Evolutionary conservation across 2,888 invertebrate species (phyloP), one percentile per base, ranked within the genome.

Genomic region (Eremobia ochroleuca): DNA sequence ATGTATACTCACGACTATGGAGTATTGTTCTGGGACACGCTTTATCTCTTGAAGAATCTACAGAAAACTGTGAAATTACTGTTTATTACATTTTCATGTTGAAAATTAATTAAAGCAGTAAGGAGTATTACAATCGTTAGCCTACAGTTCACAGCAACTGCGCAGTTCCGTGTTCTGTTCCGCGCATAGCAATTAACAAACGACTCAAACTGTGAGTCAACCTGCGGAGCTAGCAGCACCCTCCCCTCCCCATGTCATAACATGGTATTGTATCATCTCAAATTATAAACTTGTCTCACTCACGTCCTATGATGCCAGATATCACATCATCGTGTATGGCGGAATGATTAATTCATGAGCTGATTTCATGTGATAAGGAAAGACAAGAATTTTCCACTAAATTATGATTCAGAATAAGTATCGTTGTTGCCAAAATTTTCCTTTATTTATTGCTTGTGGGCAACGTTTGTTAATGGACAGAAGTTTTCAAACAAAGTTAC

Each of bases 261-360:
- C 58, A 72, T 61, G 66, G 76, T 65, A 72, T 75, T 69, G 69
- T 75, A 75, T 82, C 77, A 84, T 76, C 37, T 81, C 40, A 65
- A 61, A 55, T 71, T 62, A n/a, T 73, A 81, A 77, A 85, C 87
- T 87, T 85, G 85, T 72, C 71, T 76, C 40, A 67, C 77, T 73
- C 88, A 87, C 88, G 88, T 83, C 58, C 62, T 70, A 73, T 76
- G 86, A 88, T 77, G 87, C 61, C 72, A 88, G 69, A 77, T 75
- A 87, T 62, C 70, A 64, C 77, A 77, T 87, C 82, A 80, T 80
- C 74, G 34, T 72, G 52, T 73, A 68, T 67, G 73, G 71, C 70
- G 55, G 49, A 87, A 85, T 88, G 88, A 85, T 84, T 88, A 82
- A 88, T 89, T 89, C 86, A 88, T 86, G 85, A 87, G 88, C 71